Evolutionary conservation across 2,113 vertebrate species (phyloP).

Genomic region (Halichoerus grypus): DNA sequence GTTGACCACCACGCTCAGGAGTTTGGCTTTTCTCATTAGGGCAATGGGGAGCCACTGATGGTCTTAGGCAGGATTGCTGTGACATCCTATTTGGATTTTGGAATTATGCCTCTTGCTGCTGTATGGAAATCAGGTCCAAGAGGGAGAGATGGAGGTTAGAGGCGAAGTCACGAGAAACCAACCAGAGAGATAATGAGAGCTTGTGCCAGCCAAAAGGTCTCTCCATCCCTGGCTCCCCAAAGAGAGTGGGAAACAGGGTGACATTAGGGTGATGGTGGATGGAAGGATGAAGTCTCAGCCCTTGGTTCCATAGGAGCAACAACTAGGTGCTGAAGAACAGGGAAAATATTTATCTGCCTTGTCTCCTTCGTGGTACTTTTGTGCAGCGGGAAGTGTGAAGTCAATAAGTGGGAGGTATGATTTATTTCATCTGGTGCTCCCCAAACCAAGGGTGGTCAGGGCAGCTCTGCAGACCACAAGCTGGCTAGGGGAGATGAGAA

Average conservation of each 20-base stretch:
- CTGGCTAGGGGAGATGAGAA: constrained; percentile 75
- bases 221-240: too few relatives aligned
- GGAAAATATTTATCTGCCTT: constrained; percentile 67
- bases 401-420: constrained; percentile 68
- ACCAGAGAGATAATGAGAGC: neutral
- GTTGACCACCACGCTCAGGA: neutral
- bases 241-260: neutral
- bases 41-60: neutral
- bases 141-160: neutral
- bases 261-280: neutral
- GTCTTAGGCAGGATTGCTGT: neutral
- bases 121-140: neutral
- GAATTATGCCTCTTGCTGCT: neutral
- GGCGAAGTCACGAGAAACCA: neutral
- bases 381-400: constrained; percentile 39
- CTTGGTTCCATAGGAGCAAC: neutral
- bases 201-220: neutral
- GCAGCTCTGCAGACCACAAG: constrained; percentile 49
- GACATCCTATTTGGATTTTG: neutral
- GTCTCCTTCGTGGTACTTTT: neutral
- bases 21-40: neutral
- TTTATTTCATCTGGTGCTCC: constrained; percentile 67
- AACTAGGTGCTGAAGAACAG: constrained; percentile 21
- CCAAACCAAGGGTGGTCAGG: constrained; percentile 72
- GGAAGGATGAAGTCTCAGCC: neutral